phyloP scores from a whole-genome alignment of 2,888 invertebrate species.

The Epinotia bilunana region DNA sequence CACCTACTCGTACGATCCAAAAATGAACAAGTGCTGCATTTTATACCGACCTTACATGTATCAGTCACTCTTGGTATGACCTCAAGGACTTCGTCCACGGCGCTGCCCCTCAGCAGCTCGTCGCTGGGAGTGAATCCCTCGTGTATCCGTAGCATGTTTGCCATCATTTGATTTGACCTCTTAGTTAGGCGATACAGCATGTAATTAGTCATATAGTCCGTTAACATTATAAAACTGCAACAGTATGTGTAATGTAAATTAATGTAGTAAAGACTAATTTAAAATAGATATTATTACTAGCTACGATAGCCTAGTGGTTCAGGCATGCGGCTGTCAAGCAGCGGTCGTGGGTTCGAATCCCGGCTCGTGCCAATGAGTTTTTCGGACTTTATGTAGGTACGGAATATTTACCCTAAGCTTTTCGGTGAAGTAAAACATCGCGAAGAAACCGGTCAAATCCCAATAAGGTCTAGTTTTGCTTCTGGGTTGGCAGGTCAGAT shows the following conservation, averaged over 20 bases:
- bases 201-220: conserved; percentile 89
- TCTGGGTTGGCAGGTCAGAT: too few relatives aligned
- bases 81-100: conserved; percentile 82
- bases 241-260: not conserved
- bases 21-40: not conserved
- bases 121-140: conserved; percentile 79
- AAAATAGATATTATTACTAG: not conserved
- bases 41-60: conserved; percentile 71
- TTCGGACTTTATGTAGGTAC: too few relatives aligned
- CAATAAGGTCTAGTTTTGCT: too few relatives aligned
- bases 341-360: too few relatives aligned
- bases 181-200: conserved; percentile 87
- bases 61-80: conserved; percentile 70
- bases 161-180: conserved; percentile 85
- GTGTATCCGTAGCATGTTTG: conserved; percentile 83
- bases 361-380: too few relatives aligned
- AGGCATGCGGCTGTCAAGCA: too few relatives aligned
- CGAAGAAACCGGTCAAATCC: too few relatives aligned
- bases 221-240: conserved; percentile 87
- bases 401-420: too few relatives aligned
- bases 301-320: too few relatives aligned
- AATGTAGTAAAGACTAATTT: too few relatives aligned
- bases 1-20: not conserved
- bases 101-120: conserved; percentile 67
- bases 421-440: too few relatives aligned